phyloP scores from a whole-genome alignment of 1,140 invertebrate genomes.

The Ceratitis capitata region DNA sequence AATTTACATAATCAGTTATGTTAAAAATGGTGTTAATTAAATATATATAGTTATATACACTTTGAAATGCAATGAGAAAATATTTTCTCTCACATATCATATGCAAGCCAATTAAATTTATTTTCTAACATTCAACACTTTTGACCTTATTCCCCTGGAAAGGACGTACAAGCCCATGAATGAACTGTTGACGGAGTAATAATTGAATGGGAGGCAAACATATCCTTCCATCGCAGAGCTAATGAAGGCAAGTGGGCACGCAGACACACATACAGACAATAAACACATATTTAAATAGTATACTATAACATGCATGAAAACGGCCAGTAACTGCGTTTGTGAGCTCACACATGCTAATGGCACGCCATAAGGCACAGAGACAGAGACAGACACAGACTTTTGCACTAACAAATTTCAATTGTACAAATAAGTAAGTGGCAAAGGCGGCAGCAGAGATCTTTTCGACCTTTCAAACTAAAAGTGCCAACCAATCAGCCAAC shows the following conservation, averaged over 20 bases:
- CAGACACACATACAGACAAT: neutral
- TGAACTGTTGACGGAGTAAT: neutral
- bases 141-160: neutral
- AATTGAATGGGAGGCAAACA: neutral
- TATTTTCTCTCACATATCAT: too few relatives aligned
- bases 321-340: neutral
- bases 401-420: neutral
- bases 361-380: neutral
- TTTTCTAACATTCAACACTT: neutral
- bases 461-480: neutral
- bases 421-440: neutral
- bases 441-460: neutral
- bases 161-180: neutral
- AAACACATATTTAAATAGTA: neutral
- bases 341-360: neutral
- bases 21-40: too few relatives aligned
- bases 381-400: neutral
- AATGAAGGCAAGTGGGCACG: neutral
- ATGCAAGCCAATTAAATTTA: neutral
- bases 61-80: too few relatives aligned
- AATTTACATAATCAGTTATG: too few relatives aligned
- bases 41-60: too few relatives aligned
- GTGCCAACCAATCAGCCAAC: neutral
- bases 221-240: neutral
- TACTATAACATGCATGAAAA: neutral